Conservation (phyloP, 2,113 vertebrate genomes). For the Chauna torquata region DNA sequence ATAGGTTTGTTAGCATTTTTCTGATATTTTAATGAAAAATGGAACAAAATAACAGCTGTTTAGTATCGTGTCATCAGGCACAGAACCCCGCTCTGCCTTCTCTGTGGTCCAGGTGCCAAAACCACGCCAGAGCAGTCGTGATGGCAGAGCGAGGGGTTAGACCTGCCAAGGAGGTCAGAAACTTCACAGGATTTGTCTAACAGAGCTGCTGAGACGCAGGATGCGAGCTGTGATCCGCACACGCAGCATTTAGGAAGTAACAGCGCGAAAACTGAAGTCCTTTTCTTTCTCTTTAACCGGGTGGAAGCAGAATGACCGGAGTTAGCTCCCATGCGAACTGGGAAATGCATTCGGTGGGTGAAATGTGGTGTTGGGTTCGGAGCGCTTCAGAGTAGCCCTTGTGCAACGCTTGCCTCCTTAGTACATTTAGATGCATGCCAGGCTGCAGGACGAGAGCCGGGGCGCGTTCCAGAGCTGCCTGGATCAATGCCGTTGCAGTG, state of each 20-base stretch:
- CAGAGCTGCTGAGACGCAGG: neutral
- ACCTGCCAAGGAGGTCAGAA: neutral
- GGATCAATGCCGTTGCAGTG: neutral
- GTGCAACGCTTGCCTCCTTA: neutral
- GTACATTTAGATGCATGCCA: neutral
- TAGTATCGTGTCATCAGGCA: neutral
- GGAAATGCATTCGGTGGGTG: neutral
- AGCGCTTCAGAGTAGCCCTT: neutral
- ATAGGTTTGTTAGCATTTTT: neutral
- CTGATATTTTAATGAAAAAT: neutral
- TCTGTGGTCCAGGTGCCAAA: neutral
- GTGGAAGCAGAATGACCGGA: neutral
- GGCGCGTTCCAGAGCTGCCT: neutral
- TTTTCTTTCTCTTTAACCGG: neutral
- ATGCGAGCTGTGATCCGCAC: neutral
- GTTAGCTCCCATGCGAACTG: neutral
- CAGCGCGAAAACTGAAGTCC: rapidly evolving
- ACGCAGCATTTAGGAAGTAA: rapidly evolving
- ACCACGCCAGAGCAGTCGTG: too few species aligned
- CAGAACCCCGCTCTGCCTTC: neutral
- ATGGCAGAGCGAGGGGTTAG: too few species aligned
- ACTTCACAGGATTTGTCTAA: neutral
- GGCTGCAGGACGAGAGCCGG: neutral
- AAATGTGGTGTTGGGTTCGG: neutral
- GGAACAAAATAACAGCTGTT: neutral